Evolutionary conservation across 2,888 invertebrate genomes (phyloP).

Genomic region (Coleophora deauratella): DNA sequence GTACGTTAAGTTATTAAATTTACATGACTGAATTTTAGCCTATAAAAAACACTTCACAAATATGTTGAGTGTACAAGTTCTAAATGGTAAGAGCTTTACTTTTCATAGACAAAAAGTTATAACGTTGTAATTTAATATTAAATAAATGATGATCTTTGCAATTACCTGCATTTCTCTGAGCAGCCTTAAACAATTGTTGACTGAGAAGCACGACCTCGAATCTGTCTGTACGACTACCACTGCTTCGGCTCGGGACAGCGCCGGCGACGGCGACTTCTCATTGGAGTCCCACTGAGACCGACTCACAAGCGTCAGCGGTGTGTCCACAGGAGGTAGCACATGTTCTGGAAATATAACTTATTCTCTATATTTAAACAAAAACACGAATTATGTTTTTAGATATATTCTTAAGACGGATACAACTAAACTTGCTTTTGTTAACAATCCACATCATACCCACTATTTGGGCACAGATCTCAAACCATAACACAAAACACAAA

Average conservation of each 20-base stretch:
- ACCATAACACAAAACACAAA: too few relatives aligned
- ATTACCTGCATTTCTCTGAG: slow-evolving; percentile 55
- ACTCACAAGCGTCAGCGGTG: slow-evolving; percentile 31
- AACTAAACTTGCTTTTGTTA: not conserved
- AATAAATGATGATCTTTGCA: too few relatives aligned
- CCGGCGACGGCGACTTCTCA: slow-evolving; percentile 7
- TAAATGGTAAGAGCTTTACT: too few relatives aligned
- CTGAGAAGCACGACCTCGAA: slow-evolving; percentile 37
- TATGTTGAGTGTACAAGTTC: too few relatives aligned
- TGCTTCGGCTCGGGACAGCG: slow-evolving; percentile 28
- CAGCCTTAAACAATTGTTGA: slow-evolving; percentile 36
- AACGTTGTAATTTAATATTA: too few relatives aligned
- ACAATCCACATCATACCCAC: too few relatives aligned
- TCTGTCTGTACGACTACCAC: slow-evolving; percentile 61
- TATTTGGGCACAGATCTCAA: too few relatives aligned
- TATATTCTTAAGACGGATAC: not conserved
- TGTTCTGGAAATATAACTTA: slow-evolving; percentile 35
- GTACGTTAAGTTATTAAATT: too few relatives aligned
- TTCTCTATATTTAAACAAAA: not conserved
- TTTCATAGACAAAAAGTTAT: too few relatives aligned
- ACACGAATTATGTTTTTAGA: too few relatives aligned
- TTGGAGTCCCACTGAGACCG: slow-evolving; percentile 29
- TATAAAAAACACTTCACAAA: too few relatives aligned
- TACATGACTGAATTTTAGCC: too few relatives aligned
- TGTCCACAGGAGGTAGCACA: slow-evolving; percentile 40